A percentile compares a stretch with the other conserved stretches of the same genome.
phyloP scores from a whole-genome alignment of 1,140 invertebrate genomes.

The Teleopsis dalmanni region DNA sequence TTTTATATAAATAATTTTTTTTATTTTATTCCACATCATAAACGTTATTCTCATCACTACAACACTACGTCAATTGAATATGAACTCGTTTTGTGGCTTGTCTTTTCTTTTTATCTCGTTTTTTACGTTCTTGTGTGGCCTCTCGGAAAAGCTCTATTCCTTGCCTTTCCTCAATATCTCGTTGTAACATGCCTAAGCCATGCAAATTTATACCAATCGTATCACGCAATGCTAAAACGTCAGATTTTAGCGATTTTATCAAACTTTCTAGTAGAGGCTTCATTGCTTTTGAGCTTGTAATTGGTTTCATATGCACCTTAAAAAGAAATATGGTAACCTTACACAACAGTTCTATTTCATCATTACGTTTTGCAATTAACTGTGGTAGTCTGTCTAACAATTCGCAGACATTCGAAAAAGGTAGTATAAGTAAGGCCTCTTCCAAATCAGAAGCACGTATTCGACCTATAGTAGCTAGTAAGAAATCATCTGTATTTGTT shows the following conservation, averaged over 20 bases:
- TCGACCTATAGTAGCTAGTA: slow-evolving; percentile 69
- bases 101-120: slow-evolving; percentile 62
- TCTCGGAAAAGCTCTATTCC: slow-evolving; percentile 77
- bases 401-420: slow-evolving; percentile 72
- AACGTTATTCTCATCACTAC: no score
- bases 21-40: no score
- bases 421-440: slow-evolving; percentile 77
- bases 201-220: slow-evolving; percentile 81
- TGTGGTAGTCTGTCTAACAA: slow-evolving; percentile 65
- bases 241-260: slow-evolving; percentile 23
- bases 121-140: slow-evolving; percentile 58
- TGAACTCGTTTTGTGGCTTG: slow-evolving; percentile 58
- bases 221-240: slow-evolving; percentile 53
- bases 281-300: slow-evolving; percentile 61
- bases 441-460: slow-evolving; percentile 83
- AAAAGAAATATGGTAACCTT: slow-evolving; percentile 73
- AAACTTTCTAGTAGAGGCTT: slow-evolving; percentile 54
- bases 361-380: slow-evolving; percentile 56
- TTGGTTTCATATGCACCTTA: slow-evolving; percentile 76
- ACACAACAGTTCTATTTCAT: slow-evolving; percentile 67
- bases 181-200: slow-evolving; percentile 68
- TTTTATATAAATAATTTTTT: no score
- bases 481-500: slow-evolving; percentile 65
- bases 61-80: slow-evolving; percentile 17
- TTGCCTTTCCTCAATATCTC: slow-evolving; percentile 71